Evolutionary conservation across 2,888 invertebrate genomes (phyloP), one percentile per base, ranked within the genome.

Genomic region (Phalera bucephala): DNA sequence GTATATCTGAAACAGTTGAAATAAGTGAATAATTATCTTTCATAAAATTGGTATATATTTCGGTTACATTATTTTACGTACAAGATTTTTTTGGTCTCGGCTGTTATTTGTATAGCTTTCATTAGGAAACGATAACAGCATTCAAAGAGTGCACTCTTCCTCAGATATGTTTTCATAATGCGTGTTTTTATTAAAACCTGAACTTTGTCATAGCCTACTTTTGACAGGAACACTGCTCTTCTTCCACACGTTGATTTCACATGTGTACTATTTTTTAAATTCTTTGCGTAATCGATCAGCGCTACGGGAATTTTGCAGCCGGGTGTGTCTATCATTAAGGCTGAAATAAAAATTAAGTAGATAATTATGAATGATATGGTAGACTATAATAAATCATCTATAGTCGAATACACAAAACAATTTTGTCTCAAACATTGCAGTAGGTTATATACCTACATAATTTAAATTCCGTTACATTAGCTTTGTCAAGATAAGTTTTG

Each of bases 261-360:
- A 39, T 50, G 60, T 3, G 37, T 45, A 13, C 23, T 32, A 20
- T 48, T 52, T 35, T 38, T 49, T 6, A 55, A 23, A 25, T 55
- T 28, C 36, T 64, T 72, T 31, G 44, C 44, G 35, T 78, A 85
- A 15, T 70, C 36, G 4, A 81, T 45, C 45, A 69, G 48, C 9
- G 52, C 37, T 25, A 73, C 17, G 1, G 86, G 87, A 40, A 87
- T 86, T 64, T 74, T 64, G 45, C 87, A 86, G 1, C 85, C 85
- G 1, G 63, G 57, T 5, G 80, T 84, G 26, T 76, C 45, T 28
- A 87, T 46, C 61, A 78, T 59, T 29, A 57, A 52, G 8, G 37
- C 81, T 83, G 64, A 45, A 70, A 76, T 39, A 14, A 20, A 31
- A 40, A 50, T 17, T 17, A 17, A 5, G n/a, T n/a, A n/a, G n/a